These are phyloP conservation scores for Eulemur rubriventer DNA, from an alignment of 2,797 vertebrate species.

Conservation along the genomic window DNA sequence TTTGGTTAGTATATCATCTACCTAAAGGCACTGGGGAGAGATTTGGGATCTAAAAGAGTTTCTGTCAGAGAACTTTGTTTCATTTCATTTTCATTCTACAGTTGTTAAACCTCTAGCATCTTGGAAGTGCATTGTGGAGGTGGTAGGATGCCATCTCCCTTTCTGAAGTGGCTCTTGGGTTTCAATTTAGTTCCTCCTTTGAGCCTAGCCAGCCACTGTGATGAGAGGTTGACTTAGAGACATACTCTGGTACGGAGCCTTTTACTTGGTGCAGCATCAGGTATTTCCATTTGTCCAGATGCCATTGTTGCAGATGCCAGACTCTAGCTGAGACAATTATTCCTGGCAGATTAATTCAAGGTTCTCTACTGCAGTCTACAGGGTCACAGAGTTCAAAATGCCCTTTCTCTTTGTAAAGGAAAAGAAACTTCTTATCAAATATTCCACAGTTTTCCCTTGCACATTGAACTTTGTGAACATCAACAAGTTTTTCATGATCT, in stretches of 20 bases:
- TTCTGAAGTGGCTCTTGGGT: background rate
- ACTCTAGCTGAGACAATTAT: background rate
- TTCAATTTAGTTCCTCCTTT: background rate
- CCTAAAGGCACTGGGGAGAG: background rate
- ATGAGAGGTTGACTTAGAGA: background rate
- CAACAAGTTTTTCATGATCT: background rate
- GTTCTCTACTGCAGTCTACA: background rate
- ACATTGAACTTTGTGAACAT: background rate
- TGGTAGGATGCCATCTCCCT: background rate
- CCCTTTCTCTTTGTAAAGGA: background rate
- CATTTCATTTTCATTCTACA: background rate
- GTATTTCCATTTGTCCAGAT: background rate
- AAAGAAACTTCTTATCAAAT: background rate
- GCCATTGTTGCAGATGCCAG: background rate
- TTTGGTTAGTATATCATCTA: background rate
- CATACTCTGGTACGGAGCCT: background rate
- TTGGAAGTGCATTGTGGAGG: background rate
- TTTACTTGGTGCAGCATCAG: background rate
- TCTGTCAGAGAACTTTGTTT: background rate
- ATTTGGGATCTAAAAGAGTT: background rate
- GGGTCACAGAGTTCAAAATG: background rate
- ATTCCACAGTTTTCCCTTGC: background rate
- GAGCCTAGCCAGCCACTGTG: background rate
- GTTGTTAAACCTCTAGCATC: background rate
- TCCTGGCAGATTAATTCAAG: background rate